These are phyloP conservation scores for Drosophila jambulina DNA, from an alignment of 1,140 invertebrate genomes.

Conservation along the genomic window DNA sequence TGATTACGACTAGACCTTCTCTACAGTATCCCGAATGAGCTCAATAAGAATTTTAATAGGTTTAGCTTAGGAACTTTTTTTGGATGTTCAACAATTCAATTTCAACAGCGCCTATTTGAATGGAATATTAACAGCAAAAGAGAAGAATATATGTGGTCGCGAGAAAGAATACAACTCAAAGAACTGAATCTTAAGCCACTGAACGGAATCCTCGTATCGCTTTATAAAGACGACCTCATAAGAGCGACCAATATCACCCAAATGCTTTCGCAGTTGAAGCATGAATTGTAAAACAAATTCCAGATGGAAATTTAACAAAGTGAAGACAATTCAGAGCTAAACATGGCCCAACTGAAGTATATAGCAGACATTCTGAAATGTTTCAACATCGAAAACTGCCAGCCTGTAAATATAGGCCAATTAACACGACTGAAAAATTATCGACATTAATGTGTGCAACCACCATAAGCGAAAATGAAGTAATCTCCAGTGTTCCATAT, in stretches of 20 bases:
- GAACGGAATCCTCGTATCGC: slow-evolving; percentile 1
- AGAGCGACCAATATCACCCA: background rate
- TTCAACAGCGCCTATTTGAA: too few relatives aligned
- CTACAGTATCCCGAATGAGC: too few relatives aligned
- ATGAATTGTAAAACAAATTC: background rate
- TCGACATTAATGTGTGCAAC: slow-evolving; percentile 7
- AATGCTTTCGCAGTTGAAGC: background rate
- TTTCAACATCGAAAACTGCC: slow-evolving; percentile 1
- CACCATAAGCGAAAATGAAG: background rate
- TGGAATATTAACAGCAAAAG: too few relatives aligned
- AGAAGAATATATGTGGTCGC: too few relatives aligned
- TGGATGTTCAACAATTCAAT: too few relatives aligned
- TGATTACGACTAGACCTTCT: too few relatives aligned
- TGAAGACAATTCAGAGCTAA: background rate
- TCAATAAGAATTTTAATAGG: too few relatives aligned
- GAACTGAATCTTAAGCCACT: too few relatives aligned
- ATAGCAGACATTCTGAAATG: background rate
- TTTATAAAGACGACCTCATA: slow-evolving; percentile 3
- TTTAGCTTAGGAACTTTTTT: too few relatives aligned
- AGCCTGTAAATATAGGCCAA: slow-evolving; percentile 6
- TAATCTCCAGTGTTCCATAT: background rate
- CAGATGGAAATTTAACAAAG: slow-evolving; percentile 6
- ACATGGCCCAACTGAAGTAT: slow-evolving; percentile 2
- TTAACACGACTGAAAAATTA: slow-evolving; percentile 3
- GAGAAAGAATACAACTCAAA: too few relatives aligned